Evolutionary conservation across 2,888 invertebrate genomes (phyloP).

Genomic region (Rhogogaster chlorosoma): DNA sequence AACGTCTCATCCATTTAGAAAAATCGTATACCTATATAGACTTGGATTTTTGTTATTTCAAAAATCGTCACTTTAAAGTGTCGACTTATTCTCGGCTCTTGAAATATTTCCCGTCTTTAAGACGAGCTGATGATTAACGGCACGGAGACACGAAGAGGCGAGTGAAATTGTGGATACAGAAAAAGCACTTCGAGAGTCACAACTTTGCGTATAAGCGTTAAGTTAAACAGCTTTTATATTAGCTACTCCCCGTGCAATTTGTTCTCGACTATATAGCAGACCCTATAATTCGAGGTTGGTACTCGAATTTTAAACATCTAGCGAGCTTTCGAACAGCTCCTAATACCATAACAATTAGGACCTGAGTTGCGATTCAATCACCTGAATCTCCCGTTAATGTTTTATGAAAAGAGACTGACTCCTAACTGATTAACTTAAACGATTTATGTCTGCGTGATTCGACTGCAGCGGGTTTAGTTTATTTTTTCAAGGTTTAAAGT

Average conservation of each 20-base stretch:
- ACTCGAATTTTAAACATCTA: constrained; percentile 27
- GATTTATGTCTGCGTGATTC: background rate
- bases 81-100: background rate
- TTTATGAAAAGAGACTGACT: background rate
- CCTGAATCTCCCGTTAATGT: background rate
- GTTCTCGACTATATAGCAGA: constrained; percentile 1
- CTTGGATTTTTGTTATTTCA: background rate
- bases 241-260: constrained; percentile 16
- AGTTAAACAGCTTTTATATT: constrained; percentile 48
- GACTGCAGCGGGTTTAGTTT: background rate
- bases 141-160: background rate
- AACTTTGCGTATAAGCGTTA: constrained; percentile 42
- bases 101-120: constrained; percentile 16
- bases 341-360: constrained; percentile 17
- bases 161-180: constrained; percentile 20
- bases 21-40: background rate
- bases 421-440: background rate
- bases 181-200: constrained; percentile 12
- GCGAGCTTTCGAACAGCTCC: background rate
- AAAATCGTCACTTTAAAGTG: background rate
- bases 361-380: background rate
- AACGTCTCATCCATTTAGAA: background rate
- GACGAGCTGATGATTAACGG: constrained; percentile 27
- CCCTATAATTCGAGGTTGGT: constrained; percentile 20
- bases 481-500: background rate